Evolutionary conservation across 2,888 invertebrate genomes (phyloP).

Genomic region (Tenodera sinensis): DNA sequence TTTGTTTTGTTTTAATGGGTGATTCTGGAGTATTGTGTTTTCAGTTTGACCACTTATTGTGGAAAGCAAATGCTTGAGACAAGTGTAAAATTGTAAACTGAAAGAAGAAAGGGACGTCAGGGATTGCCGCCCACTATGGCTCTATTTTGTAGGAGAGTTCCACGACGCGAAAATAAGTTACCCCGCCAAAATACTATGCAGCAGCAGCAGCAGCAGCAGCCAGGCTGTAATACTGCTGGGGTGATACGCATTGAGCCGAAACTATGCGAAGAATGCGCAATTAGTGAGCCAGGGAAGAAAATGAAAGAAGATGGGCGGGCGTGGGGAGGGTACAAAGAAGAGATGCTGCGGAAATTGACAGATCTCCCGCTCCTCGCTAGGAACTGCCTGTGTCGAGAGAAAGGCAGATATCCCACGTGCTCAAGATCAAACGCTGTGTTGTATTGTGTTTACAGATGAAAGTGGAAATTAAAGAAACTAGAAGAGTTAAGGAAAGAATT

Average conservation of each 20-base stretch:
- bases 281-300: constrained; percentile 79
- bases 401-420: constrained; percentile 6
- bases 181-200: constrained; percentile 19
- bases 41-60: not conserved
- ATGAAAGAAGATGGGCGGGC: constrained; percentile 50
- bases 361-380: constrained; percentile 21
- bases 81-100: no score
- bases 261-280: constrained; percentile 97
- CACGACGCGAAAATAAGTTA: constrained; percentile 20
- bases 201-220: not conserved
- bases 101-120: not conserved
- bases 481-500: constrained; percentile 2
- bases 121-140: not conserved
- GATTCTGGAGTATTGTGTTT: no score
- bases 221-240: constrained; percentile 26
- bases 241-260: constrained; percentile 52
- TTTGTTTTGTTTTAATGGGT: no score
- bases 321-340: constrained; percentile 27
- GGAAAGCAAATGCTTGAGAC: no score
- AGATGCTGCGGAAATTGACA: constrained; percentile 31
- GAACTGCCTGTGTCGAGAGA: not conserved
- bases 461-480: constrained; percentile 18
- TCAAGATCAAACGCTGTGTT: not conserved
- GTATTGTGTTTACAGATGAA: constrained; percentile 22
- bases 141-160: not conserved